Evolutionary conservation across 2,113 vertebrate genomes (phyloP).

Genomic region (Cephalopholis sonnerati): DNA sequence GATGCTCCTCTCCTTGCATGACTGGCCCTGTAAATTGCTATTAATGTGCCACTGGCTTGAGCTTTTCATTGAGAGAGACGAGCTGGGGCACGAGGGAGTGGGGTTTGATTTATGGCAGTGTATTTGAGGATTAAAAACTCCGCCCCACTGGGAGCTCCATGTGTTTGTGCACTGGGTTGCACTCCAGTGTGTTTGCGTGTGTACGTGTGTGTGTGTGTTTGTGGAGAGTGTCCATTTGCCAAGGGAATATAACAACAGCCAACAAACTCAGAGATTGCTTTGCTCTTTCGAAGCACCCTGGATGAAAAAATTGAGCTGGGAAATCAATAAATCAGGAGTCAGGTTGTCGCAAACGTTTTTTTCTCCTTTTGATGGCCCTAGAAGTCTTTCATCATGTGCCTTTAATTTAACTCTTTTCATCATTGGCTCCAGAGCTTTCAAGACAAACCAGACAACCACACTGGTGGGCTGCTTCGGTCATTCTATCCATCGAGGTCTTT

Average conservation of each 20-base stretch:
- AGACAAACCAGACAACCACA: conserved; percentile 23
- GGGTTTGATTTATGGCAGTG: conserved; percentile 81
- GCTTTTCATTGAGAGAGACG: conserved; percentile 79
- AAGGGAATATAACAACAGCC: conserved; percentile 71
- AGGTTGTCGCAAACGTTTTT: conserved; percentile 72
- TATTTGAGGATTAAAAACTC: conserved; percentile 84
- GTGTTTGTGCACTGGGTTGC: conserved; percentile 56
- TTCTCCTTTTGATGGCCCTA: conserved; percentile 69
- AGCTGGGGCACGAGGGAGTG: conserved; percentile 54
- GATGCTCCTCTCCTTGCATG: conserved; percentile 72
- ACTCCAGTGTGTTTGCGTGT: conserved; percentile 28
- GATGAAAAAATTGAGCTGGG: conserved; percentile 67
- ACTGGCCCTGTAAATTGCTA: conserved; percentile 80
- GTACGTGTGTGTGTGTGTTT: conserved; percentile 44
- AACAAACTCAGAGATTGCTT: conserved; percentile 80
- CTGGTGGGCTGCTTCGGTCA: conserved; percentile 16
- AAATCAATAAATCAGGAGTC: conserved; percentile 85
- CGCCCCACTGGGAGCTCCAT: conserved; percentile 68
- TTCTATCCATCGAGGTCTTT: conserved; percentile 34
- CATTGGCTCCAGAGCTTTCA: conserved; percentile 55
- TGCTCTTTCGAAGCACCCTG: conserved; percentile 70
- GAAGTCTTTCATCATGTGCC: conserved; percentile 81
- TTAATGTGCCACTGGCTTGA: conserved; percentile 78
- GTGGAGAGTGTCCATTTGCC: conserved; percentile 61
- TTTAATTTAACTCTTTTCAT: conserved; percentile 77